Base-by-base conservation (phyloP, 2,888 invertebrate species). In the Drosophila longiperda region DNA sequence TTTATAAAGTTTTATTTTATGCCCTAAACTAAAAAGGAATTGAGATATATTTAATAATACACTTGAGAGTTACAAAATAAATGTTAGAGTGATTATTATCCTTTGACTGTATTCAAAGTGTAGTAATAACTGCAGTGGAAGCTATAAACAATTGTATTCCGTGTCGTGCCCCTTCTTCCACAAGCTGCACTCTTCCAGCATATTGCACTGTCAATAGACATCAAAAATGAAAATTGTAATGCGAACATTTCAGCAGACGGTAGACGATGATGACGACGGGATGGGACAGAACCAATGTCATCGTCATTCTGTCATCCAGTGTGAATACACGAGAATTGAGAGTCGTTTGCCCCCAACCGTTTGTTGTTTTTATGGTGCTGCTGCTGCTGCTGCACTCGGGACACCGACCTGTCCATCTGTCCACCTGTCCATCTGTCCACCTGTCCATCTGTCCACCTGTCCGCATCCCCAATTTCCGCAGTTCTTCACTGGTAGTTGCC, bases 151-250 rank as follows among this genome's bases (percentile, higher is more conserved):
- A 34, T 75, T 72, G 72, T 61, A 50, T 11, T 48, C 33, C 3
- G 12, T 17, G 64, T 23, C 62, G 53, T 32, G 23, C 45, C 8
- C 23, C 23, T 15, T 15, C 23, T 50, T 26, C 61, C 42, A 49
- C 29, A 29, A 29, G 6, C 48, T 59, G n/a, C 40, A 12, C 54
- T 11, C 23, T 17, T 3, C 17, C 33, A 45, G 61, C 77, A 64
- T 65, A 68, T 66, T 59, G 68, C 67, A 76, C 64, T 82, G 87
- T 89, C 87, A 85, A 90, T 87, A 87, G 78, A 82, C 84, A 81
- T 84, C 86, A 90, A 82, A 87, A 86, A 84, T 87, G 79, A 83
- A 90, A 86, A 89, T 89, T 87, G 87, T 88, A 85, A 89, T 87
- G 74, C 78, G 82, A 78, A 87, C 78, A 79, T 83, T 86, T 80